A percentile compares a stretch with the other conserved stretches of the same genome.
phyloP scores from a whole-genome alignment of 2,888 invertebrate genomes.

The Mythimna loreyi region DNA sequence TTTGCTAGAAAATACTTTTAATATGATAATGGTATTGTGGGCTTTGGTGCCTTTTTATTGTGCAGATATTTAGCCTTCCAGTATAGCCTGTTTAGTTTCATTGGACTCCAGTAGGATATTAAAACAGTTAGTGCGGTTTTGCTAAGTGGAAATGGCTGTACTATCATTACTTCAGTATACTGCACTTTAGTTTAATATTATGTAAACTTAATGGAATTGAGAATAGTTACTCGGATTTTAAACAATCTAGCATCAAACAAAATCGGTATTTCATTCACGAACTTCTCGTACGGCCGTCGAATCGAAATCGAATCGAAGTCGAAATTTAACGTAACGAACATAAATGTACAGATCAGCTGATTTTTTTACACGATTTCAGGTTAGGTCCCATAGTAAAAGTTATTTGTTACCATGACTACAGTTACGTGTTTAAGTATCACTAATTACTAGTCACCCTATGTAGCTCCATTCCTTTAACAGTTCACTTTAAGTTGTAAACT shows the following conservation, averaged over 20 bases:
- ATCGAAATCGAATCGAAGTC: too few relatives aligned
- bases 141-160: slow-evolving; percentile 19
- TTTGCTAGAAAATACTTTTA: slow-evolving; percentile 23
- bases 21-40: slow-evolving; percentile 30
- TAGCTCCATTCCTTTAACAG: too few relatives aligned
- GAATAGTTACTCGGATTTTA: not conserved
- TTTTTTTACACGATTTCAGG: too few relatives aligned
- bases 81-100: slow-evolving; percentile 21
- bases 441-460: too few relatives aligned
- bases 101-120: slow-evolving; percentile 25
- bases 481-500: too few relatives aligned
- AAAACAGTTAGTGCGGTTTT: slow-evolving; percentile 27
- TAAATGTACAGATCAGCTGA: too few relatives aligned
- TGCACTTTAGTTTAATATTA: not conserved
- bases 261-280: too few relatives aligned
- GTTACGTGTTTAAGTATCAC: too few relatives aligned
- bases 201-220: not conserved
- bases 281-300: too few relatives aligned
- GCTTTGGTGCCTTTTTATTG: slow-evolving; percentile 33
- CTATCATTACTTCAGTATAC: not conserved
- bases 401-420: too few relatives aligned
- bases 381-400: too few relatives aligned
- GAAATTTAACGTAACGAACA: too few relatives aligned
- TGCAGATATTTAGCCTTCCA: slow-evolving; percentile 24
- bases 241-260: not conserved